These are phyloP conservation scores for Noctua janthe DNA, from an alignment of 2,888 invertebrate species.

Conservation along the genomic window DNA sequence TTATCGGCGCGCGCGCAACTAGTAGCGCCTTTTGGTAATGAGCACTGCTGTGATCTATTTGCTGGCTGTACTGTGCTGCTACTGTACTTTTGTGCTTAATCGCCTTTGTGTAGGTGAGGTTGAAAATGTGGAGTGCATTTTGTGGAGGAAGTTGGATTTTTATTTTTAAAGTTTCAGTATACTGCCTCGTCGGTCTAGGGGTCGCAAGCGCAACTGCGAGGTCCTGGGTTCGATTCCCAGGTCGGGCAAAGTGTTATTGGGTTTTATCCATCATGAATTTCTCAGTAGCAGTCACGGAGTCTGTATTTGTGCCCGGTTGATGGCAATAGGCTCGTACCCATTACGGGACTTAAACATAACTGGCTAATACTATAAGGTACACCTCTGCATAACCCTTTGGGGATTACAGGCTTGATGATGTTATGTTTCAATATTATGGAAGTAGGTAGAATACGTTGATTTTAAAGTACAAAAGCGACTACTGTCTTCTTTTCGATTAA, in stretches of 20 bases:
- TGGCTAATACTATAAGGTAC: neutral
- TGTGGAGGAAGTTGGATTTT: neutral
- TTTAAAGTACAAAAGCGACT: neutral
- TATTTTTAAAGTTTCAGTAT: neutral
- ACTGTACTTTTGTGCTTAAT: conserved; percentile 62
- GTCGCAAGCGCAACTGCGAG: neutral
- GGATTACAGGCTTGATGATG: neutral
- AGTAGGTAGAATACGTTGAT: neutral
- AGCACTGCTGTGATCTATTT: conserved; percentile 73
- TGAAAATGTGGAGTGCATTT: conserved; percentile 27
- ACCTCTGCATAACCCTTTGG: neutral
- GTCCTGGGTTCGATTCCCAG: neutral
- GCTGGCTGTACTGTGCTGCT: conserved; percentile 61
- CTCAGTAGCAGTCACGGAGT: neutral
- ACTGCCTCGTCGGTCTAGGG: neutral
- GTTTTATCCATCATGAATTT: no score
- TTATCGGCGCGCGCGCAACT: conserved; percentile 73
- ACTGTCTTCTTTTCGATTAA: no score
- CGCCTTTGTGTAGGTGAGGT: conserved; percentile 34
- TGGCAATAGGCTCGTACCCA: neutral
- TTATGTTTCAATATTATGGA: neutral
- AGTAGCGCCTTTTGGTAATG: conserved; percentile 80
- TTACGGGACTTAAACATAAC: neutral
- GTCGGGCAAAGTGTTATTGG: neutral
- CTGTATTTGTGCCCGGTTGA: neutral